These are phyloP conservation scores for Hydra vulgaris DNA, from an alignment of 30 jellyfish, hydroid and myxozoan genomes.

Conservation along the genomic window DNA sequence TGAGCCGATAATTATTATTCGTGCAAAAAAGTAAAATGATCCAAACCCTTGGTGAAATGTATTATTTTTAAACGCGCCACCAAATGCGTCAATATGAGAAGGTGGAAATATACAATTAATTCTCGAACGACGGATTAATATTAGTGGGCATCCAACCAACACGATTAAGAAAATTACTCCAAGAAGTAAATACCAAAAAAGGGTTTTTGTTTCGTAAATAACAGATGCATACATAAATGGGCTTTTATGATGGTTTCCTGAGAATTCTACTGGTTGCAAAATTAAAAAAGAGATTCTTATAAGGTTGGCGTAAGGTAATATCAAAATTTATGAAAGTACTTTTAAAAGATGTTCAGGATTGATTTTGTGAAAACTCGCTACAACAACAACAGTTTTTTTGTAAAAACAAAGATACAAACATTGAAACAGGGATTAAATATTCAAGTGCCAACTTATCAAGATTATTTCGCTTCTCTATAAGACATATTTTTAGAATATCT, in stretches of 20 bases:
- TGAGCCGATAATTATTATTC: not conserved
- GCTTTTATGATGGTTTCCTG: not conserved
- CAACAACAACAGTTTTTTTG: too few relatives aligned
- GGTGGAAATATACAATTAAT: too few relatives aligned
- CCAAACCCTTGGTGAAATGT: not conserved
- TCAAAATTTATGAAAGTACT: not conserved
- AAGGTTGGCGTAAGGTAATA: not conserved
- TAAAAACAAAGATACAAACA: not conserved
- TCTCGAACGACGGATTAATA: not conserved
- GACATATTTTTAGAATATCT: not conserved
- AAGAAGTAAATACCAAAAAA: not conserved
- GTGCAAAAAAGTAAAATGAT: not conserved
- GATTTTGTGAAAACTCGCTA: too few relatives aligned
- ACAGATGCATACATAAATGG: not conserved
- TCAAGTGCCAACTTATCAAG: not conserved
- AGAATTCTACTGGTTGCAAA: not conserved
- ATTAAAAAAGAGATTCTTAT: not conserved
- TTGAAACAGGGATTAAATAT: not conserved
- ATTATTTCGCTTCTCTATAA: not conserved
- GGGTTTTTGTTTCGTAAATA: not conserved
- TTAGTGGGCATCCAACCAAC: not conserved
- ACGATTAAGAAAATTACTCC: not conserved
- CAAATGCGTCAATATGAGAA: not conserved
- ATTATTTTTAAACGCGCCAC: not conserved
- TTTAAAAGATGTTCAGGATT: not conserved